Evolutionary conservation across 2,888 invertebrate species (phyloP).

Genomic region (Entomobrya multifasciata): DNA sequence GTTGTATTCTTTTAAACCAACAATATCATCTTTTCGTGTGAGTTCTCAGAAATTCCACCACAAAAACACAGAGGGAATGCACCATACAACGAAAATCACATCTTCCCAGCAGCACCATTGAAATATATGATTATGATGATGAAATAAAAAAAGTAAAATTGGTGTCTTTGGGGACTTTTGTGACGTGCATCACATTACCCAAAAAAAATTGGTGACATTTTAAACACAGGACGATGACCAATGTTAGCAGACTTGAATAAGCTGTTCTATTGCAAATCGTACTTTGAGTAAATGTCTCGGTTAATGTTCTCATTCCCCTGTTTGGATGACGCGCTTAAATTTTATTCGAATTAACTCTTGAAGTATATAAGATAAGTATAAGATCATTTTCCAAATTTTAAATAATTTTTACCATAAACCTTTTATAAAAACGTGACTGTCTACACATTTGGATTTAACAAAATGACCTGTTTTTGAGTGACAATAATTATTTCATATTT

Average conservation of each 20-base stretch:
- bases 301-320: slow-evolving; percentile 23
- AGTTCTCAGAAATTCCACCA: slow-evolving; percentile 16
- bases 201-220: slow-evolving; percentile 4
- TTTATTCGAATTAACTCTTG: too few species aligned
- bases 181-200: slow-evolving; percentile 21
- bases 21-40: not conserved
- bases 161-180: too few species aligned
- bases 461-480: too few species aligned
- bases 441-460: too few species aligned
- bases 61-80: too few species aligned
- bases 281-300: slow-evolving; percentile 30
- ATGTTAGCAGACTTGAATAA: not conserved
- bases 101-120: slow-evolving; percentile 28
- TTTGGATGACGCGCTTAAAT: too few species aligned
- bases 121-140: slow-evolving; percentile 19
- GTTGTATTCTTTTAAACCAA: not conserved
- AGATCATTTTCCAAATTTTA: too few species aligned
- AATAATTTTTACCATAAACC: too few species aligned
- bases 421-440: too few species aligned
- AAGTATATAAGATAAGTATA: too few species aligned
- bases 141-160: not conserved
- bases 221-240: slow-evolving; percentile 18
- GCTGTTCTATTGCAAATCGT: slow-evolving; percentile 7
- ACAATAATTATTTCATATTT: too few species aligned
- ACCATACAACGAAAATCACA: not conserved